Evolutionary conservation across 1,140 invertebrate genomes (phyloP).

Genomic region (Probaryconus sp.): DNA sequence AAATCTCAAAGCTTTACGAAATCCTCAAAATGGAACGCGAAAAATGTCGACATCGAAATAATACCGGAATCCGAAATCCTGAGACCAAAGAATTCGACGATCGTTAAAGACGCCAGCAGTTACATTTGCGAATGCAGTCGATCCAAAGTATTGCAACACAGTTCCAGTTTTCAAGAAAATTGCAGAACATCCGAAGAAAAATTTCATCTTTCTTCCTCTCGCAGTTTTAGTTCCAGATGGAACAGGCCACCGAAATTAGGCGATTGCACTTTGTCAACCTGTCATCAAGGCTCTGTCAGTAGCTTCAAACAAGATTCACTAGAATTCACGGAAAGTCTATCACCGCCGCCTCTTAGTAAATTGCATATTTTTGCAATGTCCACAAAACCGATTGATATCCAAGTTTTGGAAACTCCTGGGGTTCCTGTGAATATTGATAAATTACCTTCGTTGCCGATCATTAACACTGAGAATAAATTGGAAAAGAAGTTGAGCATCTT

Average conservation of each 20-base stretch:
- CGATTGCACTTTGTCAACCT: conserved; percentile 46
- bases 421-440: conserved; percentile 67
- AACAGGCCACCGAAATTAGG: conserved; percentile 48
- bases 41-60: conserved; percentile 27
- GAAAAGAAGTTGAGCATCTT: conserved; percentile 70
- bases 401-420: conserved; percentile 45
- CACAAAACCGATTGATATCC: conserved; percentile 69
- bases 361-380: conserved; percentile 74
- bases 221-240: conserved; percentile 54
- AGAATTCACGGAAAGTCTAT: conserved; percentile 12
- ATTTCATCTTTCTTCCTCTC: conserved; percentile 13
- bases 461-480: conserved; percentile 49
- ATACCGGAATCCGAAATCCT: conserved; percentile 41
- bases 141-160: conserved; percentile 55
- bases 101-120: conserved; percentile 41
- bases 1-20: conserved; percentile 56
- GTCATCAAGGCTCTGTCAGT: conserved; percentile 46
- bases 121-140: conserved; percentile 56
- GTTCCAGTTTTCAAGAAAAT: conserved; percentile 64
- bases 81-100: conserved; percentile 20
- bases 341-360: conserved; percentile 69
- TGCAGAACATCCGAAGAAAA: conserved; percentile 32
- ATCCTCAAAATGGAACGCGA: conserved; percentile 6
- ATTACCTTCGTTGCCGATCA: conserved; percentile 69
- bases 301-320: conserved; percentile 21